phyloP scores from a whole-genome alignment of 2,113 vertebrate genomes.

The Corvus hawaiiensis region DNA sequence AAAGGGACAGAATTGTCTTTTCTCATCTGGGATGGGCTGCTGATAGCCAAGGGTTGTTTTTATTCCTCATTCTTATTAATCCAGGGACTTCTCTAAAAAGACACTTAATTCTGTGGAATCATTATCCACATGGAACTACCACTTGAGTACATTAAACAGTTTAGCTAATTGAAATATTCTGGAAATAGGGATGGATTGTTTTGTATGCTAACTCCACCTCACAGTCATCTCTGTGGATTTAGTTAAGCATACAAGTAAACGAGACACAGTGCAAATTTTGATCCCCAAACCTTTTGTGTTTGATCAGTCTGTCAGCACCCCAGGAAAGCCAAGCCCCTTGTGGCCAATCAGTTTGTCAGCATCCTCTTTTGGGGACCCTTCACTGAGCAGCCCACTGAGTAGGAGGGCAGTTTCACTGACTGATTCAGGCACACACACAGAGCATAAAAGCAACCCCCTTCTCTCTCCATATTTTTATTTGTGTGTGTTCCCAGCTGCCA shows the following conservation, averaged over 20 bases:
- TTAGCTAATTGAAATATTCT: background rate
- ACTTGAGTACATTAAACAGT: background rate
- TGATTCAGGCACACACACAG: background rate
- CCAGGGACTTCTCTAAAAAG: background rate
- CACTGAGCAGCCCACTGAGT: background rate
- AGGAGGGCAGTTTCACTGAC: background rate
- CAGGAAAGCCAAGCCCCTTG: background rate
- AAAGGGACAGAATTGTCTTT: background rate
- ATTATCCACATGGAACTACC: background rate
- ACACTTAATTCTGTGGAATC: background rate
- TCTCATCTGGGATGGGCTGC: background rate
- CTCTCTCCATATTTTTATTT: background rate
- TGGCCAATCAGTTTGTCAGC: background rate
- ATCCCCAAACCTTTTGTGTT: background rate
- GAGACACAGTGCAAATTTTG: background rate
- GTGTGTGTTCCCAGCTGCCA: background rate
- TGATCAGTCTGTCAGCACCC: background rate
- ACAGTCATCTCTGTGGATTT: background rate
- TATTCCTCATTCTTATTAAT: background rate
- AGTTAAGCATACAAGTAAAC: background rate
- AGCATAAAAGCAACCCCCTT: rapidly evolving
- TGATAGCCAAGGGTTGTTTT: background rate
- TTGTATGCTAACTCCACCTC: background rate
- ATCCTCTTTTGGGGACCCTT: too few relatives aligned
- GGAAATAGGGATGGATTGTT: background rate